Conservation (phyloP, 2,797 vertebrate genomes). For the Rhincodon typus region DNA sequence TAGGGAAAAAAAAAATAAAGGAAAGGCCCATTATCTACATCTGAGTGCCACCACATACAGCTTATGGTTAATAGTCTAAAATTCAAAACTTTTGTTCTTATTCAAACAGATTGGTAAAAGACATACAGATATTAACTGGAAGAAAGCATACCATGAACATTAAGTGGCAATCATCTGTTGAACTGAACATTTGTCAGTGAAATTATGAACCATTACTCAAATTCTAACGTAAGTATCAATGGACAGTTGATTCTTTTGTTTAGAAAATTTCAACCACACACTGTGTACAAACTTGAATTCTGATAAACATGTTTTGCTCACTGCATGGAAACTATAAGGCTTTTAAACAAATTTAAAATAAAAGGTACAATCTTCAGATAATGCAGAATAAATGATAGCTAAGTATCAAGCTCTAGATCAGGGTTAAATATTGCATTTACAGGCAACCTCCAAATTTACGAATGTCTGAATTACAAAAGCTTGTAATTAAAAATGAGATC, state of each 20-base stretch:
- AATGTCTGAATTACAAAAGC: too few relatives aligned
- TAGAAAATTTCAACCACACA: neutral
- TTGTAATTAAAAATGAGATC: too few relatives aligned
- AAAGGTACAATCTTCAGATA: neutral
- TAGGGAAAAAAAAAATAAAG: constrained; percentile 18
- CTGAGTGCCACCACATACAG: neutral
- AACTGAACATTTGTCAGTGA: neutral
- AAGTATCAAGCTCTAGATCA: neutral
- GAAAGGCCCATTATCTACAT: neutral
- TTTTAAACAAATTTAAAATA: neutral
- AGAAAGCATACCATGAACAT: neutral
- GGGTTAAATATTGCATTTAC: neutral
- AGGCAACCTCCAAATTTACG: too few relatives aligned
- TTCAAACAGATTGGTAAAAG: neutral
- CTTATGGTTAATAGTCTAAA: neutral
- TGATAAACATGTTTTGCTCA: neutral
- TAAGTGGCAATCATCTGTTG: neutral
- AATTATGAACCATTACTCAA: neutral
- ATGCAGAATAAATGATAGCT: neutral
- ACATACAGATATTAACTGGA: neutral
- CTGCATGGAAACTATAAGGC: neutral
- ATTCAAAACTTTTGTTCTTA: neutral
- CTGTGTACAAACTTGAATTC: neutral
- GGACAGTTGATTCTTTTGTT: neutral
- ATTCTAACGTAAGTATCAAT: neutral